Evolutionary conservation across 2,797 vertebrate genomes (phyloP).

Genomic region (Onychomys torridus): DNA sequence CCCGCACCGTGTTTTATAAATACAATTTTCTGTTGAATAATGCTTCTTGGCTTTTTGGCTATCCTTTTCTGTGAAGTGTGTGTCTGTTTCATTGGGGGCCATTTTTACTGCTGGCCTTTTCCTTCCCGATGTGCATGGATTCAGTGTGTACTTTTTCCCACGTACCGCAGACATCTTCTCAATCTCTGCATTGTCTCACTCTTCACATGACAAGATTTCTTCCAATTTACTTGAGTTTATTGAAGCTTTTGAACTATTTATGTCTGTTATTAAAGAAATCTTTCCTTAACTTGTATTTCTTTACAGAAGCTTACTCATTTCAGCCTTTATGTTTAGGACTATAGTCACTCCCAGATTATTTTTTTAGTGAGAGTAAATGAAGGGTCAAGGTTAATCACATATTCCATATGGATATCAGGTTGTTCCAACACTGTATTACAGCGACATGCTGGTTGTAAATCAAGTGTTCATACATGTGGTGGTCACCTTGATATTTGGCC

Average conservation of each 20-base stretch:
- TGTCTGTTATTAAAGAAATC: conserved; percentile 32
- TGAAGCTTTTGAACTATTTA: background rate
- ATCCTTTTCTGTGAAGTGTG: background rate
- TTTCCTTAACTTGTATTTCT: background rate
- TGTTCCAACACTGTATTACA: conserved; percentile 5
- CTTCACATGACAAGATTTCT: background rate
- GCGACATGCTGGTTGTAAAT: background rate
- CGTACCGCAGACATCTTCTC: background rate
- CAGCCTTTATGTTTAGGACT: background rate
- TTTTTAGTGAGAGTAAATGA: conserved; percentile 32
- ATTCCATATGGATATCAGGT: background rate
- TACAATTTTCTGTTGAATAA: background rate
- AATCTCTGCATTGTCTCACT: background rate
- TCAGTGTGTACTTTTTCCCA: conserved; percentile 5
- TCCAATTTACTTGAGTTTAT: conserved; percentile 1
- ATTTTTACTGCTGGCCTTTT: background rate
- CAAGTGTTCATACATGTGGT: background rate
- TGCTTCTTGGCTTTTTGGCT: conserved; percentile 23
- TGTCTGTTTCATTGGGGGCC: background rate
- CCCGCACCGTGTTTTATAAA: background rate
- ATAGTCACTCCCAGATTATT: conserved; percentile 31
- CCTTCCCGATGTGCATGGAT: background rate
- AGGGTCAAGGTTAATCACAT: conserved; percentile 25
- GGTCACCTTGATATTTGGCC: background rate
- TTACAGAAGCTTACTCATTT: conserved; percentile 5